phyloP scores from a whole-genome alignment of 2,888 invertebrate species.

The Zaprionus obscuricornis region DNA sequence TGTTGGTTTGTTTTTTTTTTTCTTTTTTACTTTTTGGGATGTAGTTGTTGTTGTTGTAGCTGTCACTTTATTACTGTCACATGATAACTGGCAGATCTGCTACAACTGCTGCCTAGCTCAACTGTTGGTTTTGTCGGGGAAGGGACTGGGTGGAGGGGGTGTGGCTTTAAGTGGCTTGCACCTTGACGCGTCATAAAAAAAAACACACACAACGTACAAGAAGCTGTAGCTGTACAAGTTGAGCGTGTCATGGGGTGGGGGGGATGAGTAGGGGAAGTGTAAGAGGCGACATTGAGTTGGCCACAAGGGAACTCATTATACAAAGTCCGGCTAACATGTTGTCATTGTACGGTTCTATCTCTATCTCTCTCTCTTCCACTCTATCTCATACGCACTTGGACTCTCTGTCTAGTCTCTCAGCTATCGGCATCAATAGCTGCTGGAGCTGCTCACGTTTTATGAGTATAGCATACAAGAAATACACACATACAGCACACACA shows the following conservation, averaged over 20 bases:
- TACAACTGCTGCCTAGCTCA: too few relatives aligned
- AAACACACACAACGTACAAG: slow-evolving; percentile 2
- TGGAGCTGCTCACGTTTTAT: slow-evolving; percentile 60
- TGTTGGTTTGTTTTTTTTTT: too few relatives aligned
- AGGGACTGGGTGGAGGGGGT: too few relatives aligned
- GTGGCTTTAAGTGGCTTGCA: slow-evolving; percentile 70
- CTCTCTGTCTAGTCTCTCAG: too few relatives aligned
- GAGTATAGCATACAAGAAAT: slow-evolving; percentile 32
- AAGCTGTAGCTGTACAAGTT: too few relatives aligned
- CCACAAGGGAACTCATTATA: slow-evolving; percentile 73
- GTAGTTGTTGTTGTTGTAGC: slow-evolving; percentile 43
- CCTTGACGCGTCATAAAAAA: slow-evolving; percentile 54
- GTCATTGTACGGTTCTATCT: too few relatives aligned
- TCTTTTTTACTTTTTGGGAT: too few relatives aligned
- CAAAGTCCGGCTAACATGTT: slow-evolving; percentile 65
- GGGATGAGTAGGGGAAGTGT: too few relatives aligned
- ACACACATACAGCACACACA: not conserved
- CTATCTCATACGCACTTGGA: too few relatives aligned
- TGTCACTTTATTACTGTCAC: slow-evolving; percentile 76
- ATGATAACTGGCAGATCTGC: slow-evolving; percentile 73
- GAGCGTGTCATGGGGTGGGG: too few relatives aligned
- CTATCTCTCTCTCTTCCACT: too few relatives aligned
- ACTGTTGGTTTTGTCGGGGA: slow-evolving; percentile 35
- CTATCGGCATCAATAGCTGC: not conserved
- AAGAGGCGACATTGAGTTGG: slow-evolving; percentile 52